A percentile compares a stretch with the other conserved stretches of the same genome.
These are phyloP conservation scores for Heterotilapia buettikoferi DNA, from an alignment of 2,113 vertebrate genomes.

Conservation along the genomic window DNA sequence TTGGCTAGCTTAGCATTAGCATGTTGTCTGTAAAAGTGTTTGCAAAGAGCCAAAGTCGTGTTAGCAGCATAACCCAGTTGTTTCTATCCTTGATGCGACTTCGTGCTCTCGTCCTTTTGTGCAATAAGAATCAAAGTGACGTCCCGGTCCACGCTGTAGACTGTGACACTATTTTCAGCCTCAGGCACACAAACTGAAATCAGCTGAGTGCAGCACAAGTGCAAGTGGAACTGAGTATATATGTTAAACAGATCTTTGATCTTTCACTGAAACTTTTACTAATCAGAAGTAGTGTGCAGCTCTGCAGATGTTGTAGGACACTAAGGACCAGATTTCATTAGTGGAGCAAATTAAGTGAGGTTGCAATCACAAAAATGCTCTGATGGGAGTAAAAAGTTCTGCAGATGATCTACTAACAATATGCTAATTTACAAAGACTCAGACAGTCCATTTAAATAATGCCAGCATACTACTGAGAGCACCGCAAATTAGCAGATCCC, in stretches of 20 bases:
- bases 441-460: background rate
- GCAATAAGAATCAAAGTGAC: background rate
- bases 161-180: background rate
- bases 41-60: too few relatives aligned
- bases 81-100: background rate
- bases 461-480: background rate
- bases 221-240: background rate
- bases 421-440: background rate
- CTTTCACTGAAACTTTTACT: background rate
- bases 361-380: background rate
- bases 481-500: background rate
- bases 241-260: background rate
- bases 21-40: background rate
- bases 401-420: background rate
- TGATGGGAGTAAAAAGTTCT: background rate
- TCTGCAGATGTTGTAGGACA: background rate
- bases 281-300: background rate
- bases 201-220: background rate
- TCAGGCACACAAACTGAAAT: background rate
- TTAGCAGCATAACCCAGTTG: background rate
- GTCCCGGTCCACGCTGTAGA: background rate
- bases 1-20: background rate
- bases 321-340: background rate
- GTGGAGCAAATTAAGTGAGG: background rate
- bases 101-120: background rate